These are phyloP conservation scores for Hylaeus anthracinus DNA, from an alignment of 1,140 invertebrate species.

Conservation along the genomic window DNA sequence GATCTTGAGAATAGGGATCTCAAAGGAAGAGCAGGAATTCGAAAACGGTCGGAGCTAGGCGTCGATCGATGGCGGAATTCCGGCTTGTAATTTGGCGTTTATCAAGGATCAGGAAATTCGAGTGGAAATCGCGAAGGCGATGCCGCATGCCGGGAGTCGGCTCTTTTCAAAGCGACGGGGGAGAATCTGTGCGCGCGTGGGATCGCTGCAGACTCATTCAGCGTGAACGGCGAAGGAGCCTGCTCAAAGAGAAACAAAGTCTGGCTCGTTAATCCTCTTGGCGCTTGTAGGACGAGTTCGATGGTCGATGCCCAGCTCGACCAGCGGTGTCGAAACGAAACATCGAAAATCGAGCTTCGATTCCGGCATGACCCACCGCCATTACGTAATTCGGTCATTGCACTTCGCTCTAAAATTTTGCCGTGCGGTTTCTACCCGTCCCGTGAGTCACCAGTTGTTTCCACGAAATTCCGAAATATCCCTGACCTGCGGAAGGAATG, in stretches of 20 bases:
- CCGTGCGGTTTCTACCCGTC: background rate
- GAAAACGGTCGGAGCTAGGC: background rate
- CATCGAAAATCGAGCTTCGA: conserved; percentile 42
- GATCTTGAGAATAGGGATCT: background rate
- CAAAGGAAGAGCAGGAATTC: background rate
- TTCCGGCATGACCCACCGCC: conserved; percentile 15
- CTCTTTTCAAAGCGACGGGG: conserved; percentile 50
- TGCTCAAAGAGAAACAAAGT: conserved; percentile 31
- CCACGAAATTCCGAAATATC: conserved; percentile 40
- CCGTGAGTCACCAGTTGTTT: conserved; percentile 21
- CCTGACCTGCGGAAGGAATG: background rate
- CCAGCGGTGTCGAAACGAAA: conserved; percentile 6
- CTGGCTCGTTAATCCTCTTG: conserved; percentile 20
- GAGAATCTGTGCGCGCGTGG: conserved; percentile 38
- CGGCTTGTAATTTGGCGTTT: conserved; percentile 11
- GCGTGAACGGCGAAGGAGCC: conserved; percentile 2
- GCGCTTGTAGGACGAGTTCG: conserved; percentile 30
- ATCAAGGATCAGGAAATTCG: conserved; percentile 11
- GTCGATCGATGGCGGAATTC: background rate
- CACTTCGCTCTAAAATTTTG: conserved; percentile 28
- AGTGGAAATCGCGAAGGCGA: conserved; percentile 9
- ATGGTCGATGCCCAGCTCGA: conserved; percentile 7
- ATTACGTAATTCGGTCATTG: conserved; percentile 42
- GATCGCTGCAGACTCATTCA: conserved; percentile 35
- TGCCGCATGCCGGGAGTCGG: conserved; percentile 6